Percentiles rank a stretch among this genome's conserved stretches.
These are phyloP conservation scores for Mustela erminea DNA, from an alignment of 2,797 vertebrate species.

Conservation along the genomic window DNA sequence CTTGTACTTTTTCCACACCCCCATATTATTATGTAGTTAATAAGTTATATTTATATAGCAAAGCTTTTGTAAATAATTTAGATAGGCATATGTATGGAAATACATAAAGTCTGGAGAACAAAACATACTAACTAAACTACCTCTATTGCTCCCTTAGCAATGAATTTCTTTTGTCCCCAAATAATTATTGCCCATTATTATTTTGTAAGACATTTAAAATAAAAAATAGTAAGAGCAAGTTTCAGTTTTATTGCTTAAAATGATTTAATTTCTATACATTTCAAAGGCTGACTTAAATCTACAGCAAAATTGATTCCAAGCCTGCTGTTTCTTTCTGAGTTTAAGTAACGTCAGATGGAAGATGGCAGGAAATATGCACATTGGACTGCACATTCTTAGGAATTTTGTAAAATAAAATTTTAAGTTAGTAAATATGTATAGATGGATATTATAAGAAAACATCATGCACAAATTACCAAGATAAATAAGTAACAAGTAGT, in stretches of 20 bases:
- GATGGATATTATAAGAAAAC: conserved; percentile 1
- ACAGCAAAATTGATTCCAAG: not conserved
- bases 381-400: conserved; percentile 22
- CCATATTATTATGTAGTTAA: not conserved
- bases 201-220: conserved; percentile 36
- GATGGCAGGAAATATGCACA: not conserved
- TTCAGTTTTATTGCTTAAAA: conserved; percentile 41
- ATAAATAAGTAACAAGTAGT: not conserved
- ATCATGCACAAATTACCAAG: not conserved
- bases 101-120: not conserved
- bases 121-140: not conserved
- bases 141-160: not conserved
- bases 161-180: not conserved
- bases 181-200: not conserved
- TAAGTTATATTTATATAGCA: conserved; percentile 29
- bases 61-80: conserved; percentile 58
- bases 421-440: conserved; percentile 7
- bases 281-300: conserved; percentile 8
- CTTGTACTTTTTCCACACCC: not conserved
- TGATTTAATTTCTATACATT: conserved; percentile 55
- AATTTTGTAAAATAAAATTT: conserved; percentile 37
- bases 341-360: conserved; percentile 13
- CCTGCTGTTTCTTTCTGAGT: conserved; percentile 39
- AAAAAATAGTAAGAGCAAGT: conserved; percentile 46
- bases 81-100: not conserved